A percentile compares a stretch with the other conserved stretches of the same genome.
phyloP scores from a whole-genome alignment of 2,797 vertebrate species.

The Micrastur ruficollis region DNA sequence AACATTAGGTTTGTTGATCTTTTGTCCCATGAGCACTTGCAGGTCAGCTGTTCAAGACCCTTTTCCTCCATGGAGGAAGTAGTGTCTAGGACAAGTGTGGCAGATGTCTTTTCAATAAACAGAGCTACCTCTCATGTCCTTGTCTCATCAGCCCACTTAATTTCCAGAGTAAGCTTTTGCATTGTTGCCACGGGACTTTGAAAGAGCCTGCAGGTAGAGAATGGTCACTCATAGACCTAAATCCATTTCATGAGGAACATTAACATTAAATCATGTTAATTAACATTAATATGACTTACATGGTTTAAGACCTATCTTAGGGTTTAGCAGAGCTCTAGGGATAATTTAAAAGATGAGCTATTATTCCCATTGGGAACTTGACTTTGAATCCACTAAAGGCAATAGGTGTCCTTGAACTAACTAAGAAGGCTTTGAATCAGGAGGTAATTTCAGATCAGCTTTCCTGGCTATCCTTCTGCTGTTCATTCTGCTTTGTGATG shows the following conservation, averaged over 20 bases:
- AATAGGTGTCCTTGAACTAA: conserved; percentile 24
- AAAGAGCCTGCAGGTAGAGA: background rate
- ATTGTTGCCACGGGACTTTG: background rate
- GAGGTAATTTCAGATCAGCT: background rate
- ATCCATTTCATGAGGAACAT: background rate
- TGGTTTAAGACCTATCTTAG: conserved; percentile 30
- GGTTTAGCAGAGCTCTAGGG: conserved; percentile 25
- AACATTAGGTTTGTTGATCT: background rate
- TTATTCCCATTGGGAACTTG: background rate
- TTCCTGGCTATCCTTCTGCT: background rate
- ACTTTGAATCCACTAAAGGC: background rate
- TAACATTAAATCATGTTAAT: conserved; percentile 48
- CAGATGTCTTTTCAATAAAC: background rate
- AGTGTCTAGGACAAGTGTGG: background rate
- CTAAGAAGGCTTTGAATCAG: conserved; percentile 28
- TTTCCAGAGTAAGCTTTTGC: background rate
- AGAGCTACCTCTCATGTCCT: background rate
- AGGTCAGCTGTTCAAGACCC: background rate
- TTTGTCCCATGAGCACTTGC: background rate
- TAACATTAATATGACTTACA: conserved; percentile 49
- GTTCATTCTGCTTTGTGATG: conserved; percentile 26
- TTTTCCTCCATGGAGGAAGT: background rate
- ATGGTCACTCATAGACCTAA: background rate
- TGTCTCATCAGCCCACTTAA: background rate
- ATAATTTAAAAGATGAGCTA: conserved; percentile 37